Evolutionary conservation across 2,113 vertebrate species (phyloP).

Genomic region (Pavo muticus): DNA sequence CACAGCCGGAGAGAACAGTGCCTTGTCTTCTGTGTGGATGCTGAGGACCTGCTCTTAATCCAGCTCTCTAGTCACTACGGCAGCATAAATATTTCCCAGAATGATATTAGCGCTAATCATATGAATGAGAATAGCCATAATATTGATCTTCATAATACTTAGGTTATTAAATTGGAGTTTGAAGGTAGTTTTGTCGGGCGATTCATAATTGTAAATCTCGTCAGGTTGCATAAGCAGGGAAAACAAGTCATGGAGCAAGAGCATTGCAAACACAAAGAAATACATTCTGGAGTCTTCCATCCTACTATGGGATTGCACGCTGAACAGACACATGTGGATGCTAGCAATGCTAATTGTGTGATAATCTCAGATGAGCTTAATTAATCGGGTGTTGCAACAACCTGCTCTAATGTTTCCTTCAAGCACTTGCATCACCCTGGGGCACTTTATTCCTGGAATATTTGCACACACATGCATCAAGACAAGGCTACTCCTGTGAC

Average conservation of each 20-base stretch:
- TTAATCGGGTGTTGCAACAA: fast-evolving
- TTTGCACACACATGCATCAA: background rate
- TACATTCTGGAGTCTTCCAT: slow-evolving; percentile 35
- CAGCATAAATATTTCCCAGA: slow-evolving; percentile 53
- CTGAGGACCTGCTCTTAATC: slow-evolving; percentile 17
- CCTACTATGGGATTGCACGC: background rate
- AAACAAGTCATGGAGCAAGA: slow-evolving; percentile 48
- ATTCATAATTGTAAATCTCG: slow-evolving; percentile 45
- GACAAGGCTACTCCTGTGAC: background rate
- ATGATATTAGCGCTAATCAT: slow-evolving; percentile 64
- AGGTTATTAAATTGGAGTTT: slow-evolving; percentile 69
- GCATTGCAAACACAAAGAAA: slow-evolving; percentile 37
- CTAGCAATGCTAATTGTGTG: background rate
- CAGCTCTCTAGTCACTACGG: slow-evolving; percentile 42
- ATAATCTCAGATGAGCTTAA: background rate
- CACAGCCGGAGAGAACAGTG: background rate
- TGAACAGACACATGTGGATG: background rate
- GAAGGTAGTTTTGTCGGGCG: slow-evolving; percentile 47
- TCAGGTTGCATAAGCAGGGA: slow-evolving; percentile 53
- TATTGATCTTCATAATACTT: slow-evolving; percentile 69
- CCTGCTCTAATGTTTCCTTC: background rate
- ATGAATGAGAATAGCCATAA: slow-evolving; percentile 59
- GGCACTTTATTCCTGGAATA: background rate
- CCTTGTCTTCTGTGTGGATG: background rate
- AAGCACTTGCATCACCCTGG: background rate